A percentile compares a stretch with the other conserved stretches of the same genome.
Evolutionary conservation across 2,113 vertebrate genomes (phyloP).

Genomic region (Arvicanthis niloticus): DNA sequence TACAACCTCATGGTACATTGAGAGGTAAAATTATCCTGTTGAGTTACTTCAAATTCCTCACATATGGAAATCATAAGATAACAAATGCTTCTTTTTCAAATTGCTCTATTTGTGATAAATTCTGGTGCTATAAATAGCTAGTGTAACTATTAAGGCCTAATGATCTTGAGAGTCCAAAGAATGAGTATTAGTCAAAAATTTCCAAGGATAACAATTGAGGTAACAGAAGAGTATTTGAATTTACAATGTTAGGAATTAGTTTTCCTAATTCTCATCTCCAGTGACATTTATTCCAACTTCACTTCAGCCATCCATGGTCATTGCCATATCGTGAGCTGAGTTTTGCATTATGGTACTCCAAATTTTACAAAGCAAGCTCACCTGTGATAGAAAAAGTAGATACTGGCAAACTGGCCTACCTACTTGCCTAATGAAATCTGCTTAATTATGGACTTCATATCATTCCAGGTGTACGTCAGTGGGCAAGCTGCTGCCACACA

Average conservation of each 20-base stretch:
- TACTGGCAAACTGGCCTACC: not conserved
- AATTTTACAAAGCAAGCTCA: not conserved
- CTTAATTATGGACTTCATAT: not conserved
- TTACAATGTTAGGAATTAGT: not conserved
- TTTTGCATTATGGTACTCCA: not conserved
- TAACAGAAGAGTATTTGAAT: not conserved
- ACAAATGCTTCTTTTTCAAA: conserved; percentile 10
- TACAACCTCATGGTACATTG: not conserved
- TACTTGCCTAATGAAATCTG: not conserved
- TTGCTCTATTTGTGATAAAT: conserved; percentile 24
- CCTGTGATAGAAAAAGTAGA: not conserved
- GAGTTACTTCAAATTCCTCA: not conserved
- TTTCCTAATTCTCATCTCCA: not conserved
- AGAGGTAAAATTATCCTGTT: not conserved
- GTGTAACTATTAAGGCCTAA: not conserved
- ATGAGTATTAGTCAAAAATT: not conserved
- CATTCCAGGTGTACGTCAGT: too few relatives aligned
- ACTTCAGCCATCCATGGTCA: not conserved
- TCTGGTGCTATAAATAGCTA: not conserved
- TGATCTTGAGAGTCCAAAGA: not conserved
- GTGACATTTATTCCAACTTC: not conserved
- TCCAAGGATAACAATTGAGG: not conserved
- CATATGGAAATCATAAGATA: not conserved
- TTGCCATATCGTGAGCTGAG: not conserved
- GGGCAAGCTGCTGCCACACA: not conserved